These are phyloP conservation scores for Phalloptychus januarius DNA, from an alignment of 2,797 vertebrate species.

Conservation along the genomic window DNA sequence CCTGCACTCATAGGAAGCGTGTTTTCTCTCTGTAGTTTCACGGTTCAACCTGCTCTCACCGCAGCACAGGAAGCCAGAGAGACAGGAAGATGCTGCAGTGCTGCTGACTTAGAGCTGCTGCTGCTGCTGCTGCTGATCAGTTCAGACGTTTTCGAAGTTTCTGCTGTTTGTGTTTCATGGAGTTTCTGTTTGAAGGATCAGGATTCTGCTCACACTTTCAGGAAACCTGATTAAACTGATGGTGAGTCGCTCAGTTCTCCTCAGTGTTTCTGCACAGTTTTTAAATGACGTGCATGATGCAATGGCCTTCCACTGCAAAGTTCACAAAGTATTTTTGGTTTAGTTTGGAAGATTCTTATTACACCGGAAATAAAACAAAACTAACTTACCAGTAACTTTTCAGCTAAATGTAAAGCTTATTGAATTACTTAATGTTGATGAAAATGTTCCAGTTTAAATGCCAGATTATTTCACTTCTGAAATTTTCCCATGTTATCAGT, in stretches of 20 bases:
- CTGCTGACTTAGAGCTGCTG: background rate
- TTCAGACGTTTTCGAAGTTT: no score
- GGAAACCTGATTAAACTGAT: slow-evolving; percentile 6
- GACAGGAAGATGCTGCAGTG: slow-evolving; percentile 60
- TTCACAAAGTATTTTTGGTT: no score
- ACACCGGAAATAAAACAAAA: no score
- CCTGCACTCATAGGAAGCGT: background rate
- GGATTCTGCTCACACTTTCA: slow-evolving; percentile 1
- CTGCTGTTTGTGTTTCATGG: background rate
- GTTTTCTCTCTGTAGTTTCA: background rate
- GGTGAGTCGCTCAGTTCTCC: slow-evolving; percentile 48
- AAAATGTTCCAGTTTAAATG: no score
- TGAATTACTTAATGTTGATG: no score
- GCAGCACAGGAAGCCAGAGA: slow-evolving; percentile 56
- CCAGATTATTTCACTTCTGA: no score
- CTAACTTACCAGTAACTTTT: no score
- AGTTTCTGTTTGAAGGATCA: background rate
- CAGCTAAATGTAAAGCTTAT: no score
- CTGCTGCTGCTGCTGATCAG: background rate
- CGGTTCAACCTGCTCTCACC: slow-evolving; percentile 50
- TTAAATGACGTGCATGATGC: background rate
- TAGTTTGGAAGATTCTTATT: no score
- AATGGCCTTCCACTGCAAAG: no score
- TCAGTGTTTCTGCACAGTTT: background rate
- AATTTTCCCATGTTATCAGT: no score